Evolutionary conservation across 2,888 invertebrate species (phyloP), one percentile per base, ranked within the genome.

Genomic region (Apomyelois bistriatella): DNA sequence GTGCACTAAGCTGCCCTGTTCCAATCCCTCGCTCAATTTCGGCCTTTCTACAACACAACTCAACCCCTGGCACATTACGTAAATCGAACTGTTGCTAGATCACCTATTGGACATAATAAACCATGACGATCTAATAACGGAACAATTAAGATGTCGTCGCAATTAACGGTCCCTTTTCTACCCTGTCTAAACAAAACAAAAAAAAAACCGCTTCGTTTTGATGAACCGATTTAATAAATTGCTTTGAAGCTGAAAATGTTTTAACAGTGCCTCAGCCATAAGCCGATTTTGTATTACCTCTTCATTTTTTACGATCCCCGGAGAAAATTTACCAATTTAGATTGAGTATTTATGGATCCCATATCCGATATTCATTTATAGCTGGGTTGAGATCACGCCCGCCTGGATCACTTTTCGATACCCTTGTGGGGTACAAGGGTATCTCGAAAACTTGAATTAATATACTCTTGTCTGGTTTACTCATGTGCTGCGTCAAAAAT

Each of bases 1-100:
- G 77, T 87, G 88, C 85, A 82, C 88, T 89, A 89, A 88, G 88
- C 89, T 81, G 72, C 76, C 81, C 73, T 83, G 79, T 79, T 84
- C 77, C 79, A 82, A 84, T 85, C 79, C 81, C 76, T 77, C 79
- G 85, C 83, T 82, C 87, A 76, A 87, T 88, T 87, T 85, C 70
- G 76, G 79, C 72, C 78, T 85, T 85, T 86, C 84, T 84, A 75
- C 76, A 76, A 61, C 71, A 69, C 78, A 61, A 74, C 80, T 84
- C 76, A 81, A 71, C 75, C 71, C n/a, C 74, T 67, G 61, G 64
- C 65, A 69, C 70, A 72, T 72, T 74, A 63, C 70, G 68, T 74
- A 72, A 72, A 63, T 32, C n/a, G 9, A 13, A 46, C 32, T 46
- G 32, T 41, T 41, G 13, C 41, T 17, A 41, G 10, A 32, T 46